phyloP scores from a whole-genome alignment of 1,140 invertebrate species.

The Solen grandis region DNA sequence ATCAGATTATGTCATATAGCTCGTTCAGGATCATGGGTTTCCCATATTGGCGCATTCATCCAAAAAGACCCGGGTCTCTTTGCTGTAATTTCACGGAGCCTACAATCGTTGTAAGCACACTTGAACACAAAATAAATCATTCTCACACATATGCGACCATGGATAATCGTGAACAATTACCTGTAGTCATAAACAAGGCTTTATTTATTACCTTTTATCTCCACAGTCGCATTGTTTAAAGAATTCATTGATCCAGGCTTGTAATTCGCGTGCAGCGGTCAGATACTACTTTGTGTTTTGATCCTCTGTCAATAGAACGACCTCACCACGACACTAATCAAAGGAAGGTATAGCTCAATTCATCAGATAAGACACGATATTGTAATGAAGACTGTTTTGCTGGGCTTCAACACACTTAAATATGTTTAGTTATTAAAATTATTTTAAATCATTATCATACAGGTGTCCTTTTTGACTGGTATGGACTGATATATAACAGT shows the following conservation, averaged over 20 bases:
- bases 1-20: no score
- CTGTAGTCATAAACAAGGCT: constrained; percentile 31
- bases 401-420: no score
- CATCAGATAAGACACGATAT: constrained; percentile 38
- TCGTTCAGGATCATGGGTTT: no score
- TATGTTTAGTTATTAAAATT: no score
- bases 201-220: constrained; percentile 53
- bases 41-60: no score
- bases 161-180: constrained; percentile 9
- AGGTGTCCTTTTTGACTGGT: no score
- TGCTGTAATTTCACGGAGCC: no score
- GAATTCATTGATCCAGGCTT: constrained; percentile 36
- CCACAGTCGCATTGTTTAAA: constrained; percentile 39
- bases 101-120: no score
- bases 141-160: constrained; percentile 18
- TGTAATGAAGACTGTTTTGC: constrained; percentile 39
- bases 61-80: no score
- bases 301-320: constrained; percentile 46
- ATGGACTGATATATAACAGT: no score
- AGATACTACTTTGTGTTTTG: constrained; percentile 30
- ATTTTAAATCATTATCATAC: no score
- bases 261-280: constrained; percentile 43
- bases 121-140: constrained; percentile 44
- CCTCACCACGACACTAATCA: constrained; percentile 40
- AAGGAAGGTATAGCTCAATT: constrained; percentile 27